phyloP scores from a whole-genome alignment of 2,888 invertebrate species.

The Phengaris arion region DNA sequence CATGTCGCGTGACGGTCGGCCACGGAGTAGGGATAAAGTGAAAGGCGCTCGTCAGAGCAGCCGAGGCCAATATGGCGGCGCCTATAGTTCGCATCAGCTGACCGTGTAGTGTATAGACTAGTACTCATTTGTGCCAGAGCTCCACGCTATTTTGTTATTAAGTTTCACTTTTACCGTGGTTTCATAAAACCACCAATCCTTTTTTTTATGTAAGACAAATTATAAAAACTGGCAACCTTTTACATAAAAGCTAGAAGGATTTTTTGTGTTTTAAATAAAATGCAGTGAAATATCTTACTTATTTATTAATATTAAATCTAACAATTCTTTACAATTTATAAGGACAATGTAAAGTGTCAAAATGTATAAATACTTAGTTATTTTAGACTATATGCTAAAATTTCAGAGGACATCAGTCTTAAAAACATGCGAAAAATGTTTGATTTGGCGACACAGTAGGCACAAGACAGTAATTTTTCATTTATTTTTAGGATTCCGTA shows the following conservation, averaged over 20 bases:
- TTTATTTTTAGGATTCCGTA: neutral
- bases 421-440: conserved; percentile 13
- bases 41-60: too few species aligned
- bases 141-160: too few species aligned
- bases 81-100: too few species aligned
- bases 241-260: neutral
- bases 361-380: conserved; percentile 32
- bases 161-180: too few species aligned
- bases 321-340: conserved; percentile 35
- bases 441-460: neutral
- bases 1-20: too few species aligned
- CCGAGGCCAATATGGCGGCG: too few species aligned
- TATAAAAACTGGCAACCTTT: too few species aligned
- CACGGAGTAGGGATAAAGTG: too few species aligned
- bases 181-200: too few species aligned
- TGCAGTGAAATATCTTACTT: conserved; percentile 5
- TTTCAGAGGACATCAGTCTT: conserved; percentile 34
- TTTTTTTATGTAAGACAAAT: too few species aligned
- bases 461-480: neutral
- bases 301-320: conserved; percentile 36
- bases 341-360: conserved; percentile 36
- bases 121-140: too few species aligned
- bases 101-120: too few species aligned
- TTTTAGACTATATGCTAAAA: conserved; percentile 43
- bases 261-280: neutral